Evolutionary conservation across 2,888 invertebrate species (phyloP).

Genomic region (Glyphotaelius pellucidus): DNA sequence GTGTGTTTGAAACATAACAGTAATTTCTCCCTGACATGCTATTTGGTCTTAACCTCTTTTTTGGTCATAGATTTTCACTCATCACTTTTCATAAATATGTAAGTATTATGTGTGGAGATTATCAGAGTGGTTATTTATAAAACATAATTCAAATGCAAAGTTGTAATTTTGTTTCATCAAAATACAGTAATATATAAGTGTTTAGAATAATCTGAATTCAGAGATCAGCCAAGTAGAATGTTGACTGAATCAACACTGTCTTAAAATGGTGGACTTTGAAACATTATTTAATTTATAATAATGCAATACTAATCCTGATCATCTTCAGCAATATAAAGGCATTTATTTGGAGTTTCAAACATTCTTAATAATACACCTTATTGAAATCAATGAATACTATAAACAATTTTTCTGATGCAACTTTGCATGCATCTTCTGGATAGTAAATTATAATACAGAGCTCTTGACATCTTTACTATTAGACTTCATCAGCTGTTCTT

Average conservation of each 20-base stretch:
- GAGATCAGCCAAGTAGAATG: background rate
- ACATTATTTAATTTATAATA: background rate
- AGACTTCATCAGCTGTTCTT: background rate
- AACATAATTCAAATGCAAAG: background rate
- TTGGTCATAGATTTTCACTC: background rate
- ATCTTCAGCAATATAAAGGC: background rate
- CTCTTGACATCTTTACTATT: background rate
- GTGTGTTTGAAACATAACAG: background rate
- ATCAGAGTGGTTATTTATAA: background rate
- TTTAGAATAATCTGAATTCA: background rate
- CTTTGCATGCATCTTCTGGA: background rate
- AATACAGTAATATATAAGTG: background rate
- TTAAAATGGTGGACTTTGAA: background rate
- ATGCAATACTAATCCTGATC: background rate
- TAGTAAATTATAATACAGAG: background rate
- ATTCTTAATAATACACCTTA: background rate
- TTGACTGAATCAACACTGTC: background rate
- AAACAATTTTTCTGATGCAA: background rate
- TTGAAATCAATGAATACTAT: background rate
- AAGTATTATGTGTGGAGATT: background rate
- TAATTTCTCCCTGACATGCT: background rate
- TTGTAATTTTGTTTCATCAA: background rate
- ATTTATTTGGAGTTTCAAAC: background rate
- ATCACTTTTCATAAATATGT: background rate
- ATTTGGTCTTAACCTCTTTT: background rate